A percentile compares a stretch with the other conserved stretches of the same genome.
These are phyloP conservation scores for Barypeithes pellucidus DNA, from an alignment of 2,888 invertebrate species.

Conservation along the genomic window DNA sequence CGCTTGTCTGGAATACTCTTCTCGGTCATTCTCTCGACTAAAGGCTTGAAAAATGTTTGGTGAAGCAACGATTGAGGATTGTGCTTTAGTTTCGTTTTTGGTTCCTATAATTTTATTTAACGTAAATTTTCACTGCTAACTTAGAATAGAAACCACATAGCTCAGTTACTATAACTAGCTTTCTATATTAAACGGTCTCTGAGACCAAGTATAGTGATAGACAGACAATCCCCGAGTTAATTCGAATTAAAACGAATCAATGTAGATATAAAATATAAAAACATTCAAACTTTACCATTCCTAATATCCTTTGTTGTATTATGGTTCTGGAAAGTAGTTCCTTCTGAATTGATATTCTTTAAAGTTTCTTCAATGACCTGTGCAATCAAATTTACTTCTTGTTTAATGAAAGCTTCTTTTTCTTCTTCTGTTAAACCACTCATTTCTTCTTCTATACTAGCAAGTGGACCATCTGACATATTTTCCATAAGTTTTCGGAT, in stretches of 20 bases:
- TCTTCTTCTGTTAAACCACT: conserved; percentile 38
- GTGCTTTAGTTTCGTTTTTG: background rate
- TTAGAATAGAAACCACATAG: too few species aligned
- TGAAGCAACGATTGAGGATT: conserved; percentile 25
- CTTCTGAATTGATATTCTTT: conserved; percentile 9
- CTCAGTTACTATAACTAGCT: too few species aligned
- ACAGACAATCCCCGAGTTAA: too few species aligned
- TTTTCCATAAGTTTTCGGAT: background rate
- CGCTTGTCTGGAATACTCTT: conserved; percentile 31
- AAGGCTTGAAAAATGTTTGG: conserved; percentile 36
- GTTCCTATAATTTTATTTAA: background rate
- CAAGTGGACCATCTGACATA: conserved; percentile 26
- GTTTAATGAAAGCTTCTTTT: conserved; percentile 42
- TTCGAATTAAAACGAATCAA: too few species aligned
- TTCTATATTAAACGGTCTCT: too few species aligned
- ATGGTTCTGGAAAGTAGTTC: background rate
- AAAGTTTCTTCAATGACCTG: conserved; percentile 41
- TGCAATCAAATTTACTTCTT: conserved; percentile 43
- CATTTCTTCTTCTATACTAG: conserved; percentile 45
- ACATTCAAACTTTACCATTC: conserved; percentile 20
- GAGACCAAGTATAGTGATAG: too few species aligned
- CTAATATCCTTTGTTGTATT: background rate
- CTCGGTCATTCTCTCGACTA: background rate
- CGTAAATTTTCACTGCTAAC: too few species aligned
- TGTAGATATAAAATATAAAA: too few species aligned